Conservation (phyloP, 2,888 invertebrate species). For the Macrostomum cliftonense region DNA sequence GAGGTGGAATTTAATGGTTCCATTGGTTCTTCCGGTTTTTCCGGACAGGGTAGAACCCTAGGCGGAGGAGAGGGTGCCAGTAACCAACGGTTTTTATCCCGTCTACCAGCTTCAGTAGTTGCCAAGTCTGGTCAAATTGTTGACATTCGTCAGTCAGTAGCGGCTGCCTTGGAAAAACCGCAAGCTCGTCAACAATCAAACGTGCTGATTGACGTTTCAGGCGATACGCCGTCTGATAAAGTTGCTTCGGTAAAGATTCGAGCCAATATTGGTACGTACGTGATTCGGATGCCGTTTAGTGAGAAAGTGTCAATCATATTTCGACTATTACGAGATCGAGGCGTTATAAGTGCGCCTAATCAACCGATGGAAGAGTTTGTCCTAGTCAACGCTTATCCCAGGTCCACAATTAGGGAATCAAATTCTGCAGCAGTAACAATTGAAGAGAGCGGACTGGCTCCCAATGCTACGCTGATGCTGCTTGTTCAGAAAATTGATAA, state of each 20-base stretch:
- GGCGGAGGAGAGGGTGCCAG: no score
- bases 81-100: slow-evolving; percentile 22
- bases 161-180: slow-evolving; percentile 19
- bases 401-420: slow-evolving; percentile 23
- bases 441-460: slow-evolving; percentile 25
- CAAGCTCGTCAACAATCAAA: background rate
- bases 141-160: slow-evolving; percentile 25
- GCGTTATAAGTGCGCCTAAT: no score
- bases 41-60: no score
- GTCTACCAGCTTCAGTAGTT: slow-evolving; percentile 26
- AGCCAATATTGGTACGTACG: no score
- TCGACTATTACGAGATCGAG: no score
- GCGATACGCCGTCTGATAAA: slow-evolving; percentile 7
- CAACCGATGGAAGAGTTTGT: background rate
- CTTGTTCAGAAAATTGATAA: slow-evolving; percentile 12
- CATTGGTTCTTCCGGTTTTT: no score
- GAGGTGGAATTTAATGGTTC: background rate
- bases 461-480: slow-evolving; percentile 29
- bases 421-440: slow-evolving; percentile 21
- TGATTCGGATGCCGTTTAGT: no score
- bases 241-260: slow-evolving; percentile 21
- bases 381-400: slow-evolving; percentile 21
- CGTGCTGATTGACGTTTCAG: background rate
- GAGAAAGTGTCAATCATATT: no score
- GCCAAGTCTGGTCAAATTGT: slow-evolving; percentile 27